phyloP scores from a whole-genome alignment of 1,140 invertebrate genomes.

The Drosophila ercepeae region DNA sequence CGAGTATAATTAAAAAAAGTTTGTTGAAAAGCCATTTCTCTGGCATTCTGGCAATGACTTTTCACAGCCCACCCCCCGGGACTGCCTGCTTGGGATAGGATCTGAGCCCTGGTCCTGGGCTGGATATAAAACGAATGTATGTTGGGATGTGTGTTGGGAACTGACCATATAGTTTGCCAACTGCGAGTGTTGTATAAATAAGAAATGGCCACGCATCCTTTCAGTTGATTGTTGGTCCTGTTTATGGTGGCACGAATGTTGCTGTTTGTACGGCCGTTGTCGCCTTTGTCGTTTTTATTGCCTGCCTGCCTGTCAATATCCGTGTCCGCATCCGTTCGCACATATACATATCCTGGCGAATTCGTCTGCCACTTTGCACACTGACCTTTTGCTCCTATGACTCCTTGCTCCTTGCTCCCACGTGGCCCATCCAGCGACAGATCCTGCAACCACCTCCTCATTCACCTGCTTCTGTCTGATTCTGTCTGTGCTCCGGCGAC shows the following conservation, averaged over 20 bases:
- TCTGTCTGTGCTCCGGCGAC: slow-evolving; percentile 9
- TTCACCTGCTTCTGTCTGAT: not conserved
- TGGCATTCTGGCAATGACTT: too few species aligned
- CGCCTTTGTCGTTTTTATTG: slow-evolving; percentile 35
- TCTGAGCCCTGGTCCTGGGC: too few species aligned
- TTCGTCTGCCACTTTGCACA: slow-evolving; percentile 8
- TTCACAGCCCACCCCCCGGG: too few species aligned
- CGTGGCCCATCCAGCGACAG: slow-evolving; percentile 35
- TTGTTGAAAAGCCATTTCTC: too few species aligned
- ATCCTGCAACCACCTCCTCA: slow-evolving; percentile 7
- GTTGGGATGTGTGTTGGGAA: too few species aligned
- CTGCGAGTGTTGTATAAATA: slow-evolving; percentile 37
- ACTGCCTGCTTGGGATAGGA: too few species aligned
- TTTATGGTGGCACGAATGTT: not conserved
- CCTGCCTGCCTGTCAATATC: slow-evolving; percentile 40
- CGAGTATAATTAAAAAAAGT: too few species aligned
- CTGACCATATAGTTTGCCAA: not conserved
- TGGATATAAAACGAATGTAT: too few species aligned
- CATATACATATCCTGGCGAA: slow-evolving; percentile 10
- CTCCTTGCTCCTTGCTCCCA: not conserved
- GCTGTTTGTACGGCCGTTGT: slow-evolving; percentile 3
- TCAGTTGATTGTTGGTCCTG: slow-evolving; percentile 17
- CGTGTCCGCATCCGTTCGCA: slow-evolving; percentile 26
- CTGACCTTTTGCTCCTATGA: slow-evolving; percentile 33
- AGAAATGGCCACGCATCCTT: slow-evolving; percentile 45